A percentile compares a stretch with the other conserved stretches of the same genome.
Evolutionary conservation across 1,140 invertebrate species (phyloP).

Genomic region (Oryzaephilus surinamensis): DNA sequence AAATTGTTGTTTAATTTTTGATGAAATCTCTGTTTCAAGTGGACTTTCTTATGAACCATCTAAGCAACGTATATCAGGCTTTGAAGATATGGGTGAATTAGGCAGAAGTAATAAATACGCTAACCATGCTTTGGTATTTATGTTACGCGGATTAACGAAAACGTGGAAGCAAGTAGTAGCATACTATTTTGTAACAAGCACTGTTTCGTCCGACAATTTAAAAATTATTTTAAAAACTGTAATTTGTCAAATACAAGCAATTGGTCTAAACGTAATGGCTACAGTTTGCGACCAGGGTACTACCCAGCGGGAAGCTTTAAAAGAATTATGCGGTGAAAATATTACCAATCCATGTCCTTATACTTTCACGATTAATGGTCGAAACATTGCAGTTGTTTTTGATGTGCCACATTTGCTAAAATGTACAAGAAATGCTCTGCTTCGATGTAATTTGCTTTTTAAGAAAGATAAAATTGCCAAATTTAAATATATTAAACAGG

Average conservation of each 20-base stretch:
- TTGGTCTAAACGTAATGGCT: conserved; percentile 9
- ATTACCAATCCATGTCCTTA: no score
- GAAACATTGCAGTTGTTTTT: no score
- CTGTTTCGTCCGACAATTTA: conserved; percentile 6
- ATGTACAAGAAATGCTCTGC: no score
- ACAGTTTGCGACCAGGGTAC: conserved; percentile 15
- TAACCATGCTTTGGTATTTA: conserved; percentile 16
- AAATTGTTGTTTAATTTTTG: conserved; percentile 13
- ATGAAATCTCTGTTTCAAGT: conserved; percentile 11
- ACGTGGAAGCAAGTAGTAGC: conserved; percentile 13
- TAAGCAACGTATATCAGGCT: conserved; percentile 29
- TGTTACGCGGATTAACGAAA: conserved; percentile 10
- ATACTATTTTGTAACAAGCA: conserved; percentile 9
- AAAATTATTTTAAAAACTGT: conserved; percentile 9
- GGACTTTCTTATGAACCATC: conserved; percentile 4
- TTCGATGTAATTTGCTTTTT: no score
- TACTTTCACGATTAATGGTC: no score
- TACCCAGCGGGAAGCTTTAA: not conserved
- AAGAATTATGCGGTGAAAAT: no score
- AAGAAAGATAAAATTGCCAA: no score
- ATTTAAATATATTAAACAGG: no score
- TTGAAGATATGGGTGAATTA: no score
- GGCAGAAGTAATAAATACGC: conserved; percentile 9
- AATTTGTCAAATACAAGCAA: conserved; percentile 7
- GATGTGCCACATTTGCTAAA: no score